Conservation (phyloP, 2,797 vertebrate genomes). For the Sebastes baramenuke region DNA sequence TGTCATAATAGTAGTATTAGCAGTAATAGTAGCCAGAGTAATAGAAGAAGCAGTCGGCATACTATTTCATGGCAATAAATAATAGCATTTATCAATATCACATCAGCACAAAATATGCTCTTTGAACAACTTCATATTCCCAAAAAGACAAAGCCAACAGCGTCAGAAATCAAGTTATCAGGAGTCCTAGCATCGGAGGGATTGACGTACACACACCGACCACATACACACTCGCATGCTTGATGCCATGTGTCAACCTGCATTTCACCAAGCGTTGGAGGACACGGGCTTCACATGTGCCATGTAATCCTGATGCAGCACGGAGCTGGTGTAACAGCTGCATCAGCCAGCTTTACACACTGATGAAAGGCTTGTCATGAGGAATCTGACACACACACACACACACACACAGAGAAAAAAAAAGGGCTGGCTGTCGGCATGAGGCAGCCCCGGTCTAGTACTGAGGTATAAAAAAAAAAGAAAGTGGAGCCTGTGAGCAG, state of each 20-base stretch:
- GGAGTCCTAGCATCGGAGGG: background rate
- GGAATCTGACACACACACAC: conserved; percentile 27
- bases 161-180: background rate
- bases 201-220: background rate
- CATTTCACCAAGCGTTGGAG: conserved; percentile 59
- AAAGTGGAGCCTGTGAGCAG: conserved; percentile 22
- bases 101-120: background rate
- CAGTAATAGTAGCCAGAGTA: background rate
- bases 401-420: background rate
- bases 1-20: background rate
- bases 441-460: conserved; percentile 3
- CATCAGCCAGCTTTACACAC: conserved; percentile 70
- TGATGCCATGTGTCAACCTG: conserved; percentile 55
- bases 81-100: background rate
- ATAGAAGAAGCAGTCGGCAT: background rate
- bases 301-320: conserved; percentile 72
- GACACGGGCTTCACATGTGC: conserved; percentile 63
- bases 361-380: conserved; percentile 63
- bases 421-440: conserved; percentile 14
- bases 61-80: background rate
- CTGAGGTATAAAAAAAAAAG: background rate
- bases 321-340: conserved; percentile 65
- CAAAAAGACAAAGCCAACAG: background rate
- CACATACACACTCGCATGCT: conserved; percentile 16
- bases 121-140: background rate